Conservation (phyloP, 2,113 vertebrate species). For the Pluvianellus socialis region DNA sequence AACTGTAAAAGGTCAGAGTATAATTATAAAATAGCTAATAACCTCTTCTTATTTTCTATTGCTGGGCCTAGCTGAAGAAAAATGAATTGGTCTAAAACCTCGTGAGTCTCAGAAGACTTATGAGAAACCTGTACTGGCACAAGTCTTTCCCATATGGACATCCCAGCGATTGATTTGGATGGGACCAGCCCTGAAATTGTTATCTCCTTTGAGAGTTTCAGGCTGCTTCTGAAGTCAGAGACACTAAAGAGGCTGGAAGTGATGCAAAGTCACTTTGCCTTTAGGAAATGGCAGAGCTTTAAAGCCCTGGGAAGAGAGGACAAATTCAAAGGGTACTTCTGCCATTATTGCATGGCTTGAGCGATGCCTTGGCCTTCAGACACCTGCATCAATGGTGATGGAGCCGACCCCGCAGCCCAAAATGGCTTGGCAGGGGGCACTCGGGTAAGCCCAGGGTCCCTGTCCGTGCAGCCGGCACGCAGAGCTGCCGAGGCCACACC, state of each 20-base stretch:
- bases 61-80: background rate
- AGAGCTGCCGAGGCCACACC: background rate
- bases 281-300: background rate
- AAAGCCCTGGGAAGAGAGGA: background rate
- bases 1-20: background rate
- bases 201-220: background rate
- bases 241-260: background rate
- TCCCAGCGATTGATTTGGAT: rapidly evolving
- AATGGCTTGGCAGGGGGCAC: no score
- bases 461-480: rapidly evolving
- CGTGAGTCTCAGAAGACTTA: background rate
- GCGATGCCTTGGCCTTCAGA: background rate
- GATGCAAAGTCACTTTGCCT: background rate
- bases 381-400: background rate
- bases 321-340: background rate
- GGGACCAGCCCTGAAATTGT: background rate
- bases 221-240: background rate
- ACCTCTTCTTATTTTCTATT: background rate
- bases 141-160: background rate
- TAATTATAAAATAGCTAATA: conserved; percentile 33
- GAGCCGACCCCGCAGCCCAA: background rate
- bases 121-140: background rate
- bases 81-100: background rate
- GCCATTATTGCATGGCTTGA: background rate
- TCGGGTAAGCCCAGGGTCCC: rapidly evolving